These are phyloP conservation scores for Trinorchestia longiramus DNA, from an alignment of 1,140 invertebrate genomes.

Conservation along the genomic window DNA sequence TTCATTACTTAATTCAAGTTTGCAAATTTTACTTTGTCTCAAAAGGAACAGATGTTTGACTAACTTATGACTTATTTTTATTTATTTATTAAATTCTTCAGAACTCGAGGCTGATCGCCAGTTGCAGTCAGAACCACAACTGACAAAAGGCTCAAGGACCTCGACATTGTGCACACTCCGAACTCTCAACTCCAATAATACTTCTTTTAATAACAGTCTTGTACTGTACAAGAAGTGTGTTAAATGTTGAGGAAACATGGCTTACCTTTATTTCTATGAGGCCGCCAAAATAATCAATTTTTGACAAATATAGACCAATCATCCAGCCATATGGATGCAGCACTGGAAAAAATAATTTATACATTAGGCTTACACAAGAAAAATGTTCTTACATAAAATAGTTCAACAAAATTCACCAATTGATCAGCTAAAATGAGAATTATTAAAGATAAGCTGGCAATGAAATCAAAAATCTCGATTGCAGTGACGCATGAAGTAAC, in stretches of 20 bases:
- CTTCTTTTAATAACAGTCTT: neutral
- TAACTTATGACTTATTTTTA: neutral
- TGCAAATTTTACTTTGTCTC: no score
- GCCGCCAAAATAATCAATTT: slow-evolving; percentile 43
- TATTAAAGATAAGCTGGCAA: no score
- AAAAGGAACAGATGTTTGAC: neutral
- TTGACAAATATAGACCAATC: slow-evolving; percentile 35
- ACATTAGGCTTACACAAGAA: neutral
- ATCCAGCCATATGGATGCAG: slow-evolving; percentile 40
- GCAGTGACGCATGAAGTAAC: no score
- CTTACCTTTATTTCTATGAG: slow-evolving; percentile 8
- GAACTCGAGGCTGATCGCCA: neutral
- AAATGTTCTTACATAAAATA: neutral
- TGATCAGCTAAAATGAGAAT: neutral
- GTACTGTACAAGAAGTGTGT: neutral
- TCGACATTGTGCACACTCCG: neutral
- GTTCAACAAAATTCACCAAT: neutral
- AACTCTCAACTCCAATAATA: neutral
- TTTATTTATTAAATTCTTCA: neutral
- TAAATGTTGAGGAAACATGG: neutral
- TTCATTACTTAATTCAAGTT: no score
- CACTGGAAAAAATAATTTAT: neutral
- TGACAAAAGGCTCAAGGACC: neutral
- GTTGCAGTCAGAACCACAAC: neutral
- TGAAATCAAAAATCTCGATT: no score